These are phyloP conservation scores for Helicoverpa assulta DNA, from an alignment of 2,888 invertebrate species.

Conservation along the genomic window DNA sequence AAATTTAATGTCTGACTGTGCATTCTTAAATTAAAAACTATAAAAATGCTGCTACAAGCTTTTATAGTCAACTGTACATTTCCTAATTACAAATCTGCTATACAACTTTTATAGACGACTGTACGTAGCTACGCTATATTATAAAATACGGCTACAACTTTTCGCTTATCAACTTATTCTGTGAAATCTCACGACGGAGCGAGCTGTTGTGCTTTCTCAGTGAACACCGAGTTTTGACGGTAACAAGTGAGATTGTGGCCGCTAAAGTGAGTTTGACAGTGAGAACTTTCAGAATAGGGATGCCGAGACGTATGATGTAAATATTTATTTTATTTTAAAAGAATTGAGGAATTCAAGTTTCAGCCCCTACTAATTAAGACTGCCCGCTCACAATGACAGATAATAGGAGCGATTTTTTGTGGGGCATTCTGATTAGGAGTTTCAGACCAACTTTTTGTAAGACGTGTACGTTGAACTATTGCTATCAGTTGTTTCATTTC, in stretches of 20 bases:
- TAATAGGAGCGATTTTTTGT: too few species aligned
- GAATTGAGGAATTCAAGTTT: too few species aligned
- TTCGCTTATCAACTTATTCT: constrained; percentile 11
- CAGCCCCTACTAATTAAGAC: too few species aligned
- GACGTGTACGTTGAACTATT: too few species aligned
- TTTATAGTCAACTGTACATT: neutral
- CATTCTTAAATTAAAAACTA: too few species aligned
- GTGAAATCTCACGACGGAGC: constrained; percentile 9
- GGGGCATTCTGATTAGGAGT: too few species aligned
- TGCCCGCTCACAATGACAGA: too few species aligned
- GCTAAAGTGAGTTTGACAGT: neutral
- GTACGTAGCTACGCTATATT: neutral
- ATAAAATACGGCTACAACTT: constrained; percentile 17
- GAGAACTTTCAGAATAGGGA: neutral
- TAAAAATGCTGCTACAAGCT: neutral
- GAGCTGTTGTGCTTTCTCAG: constrained; percentile 11
- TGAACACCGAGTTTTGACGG: neutral
- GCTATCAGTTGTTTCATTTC: too few species aligned
- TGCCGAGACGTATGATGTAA: neutral
- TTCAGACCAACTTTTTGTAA: too few species aligned
- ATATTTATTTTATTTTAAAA: too few species aligned
- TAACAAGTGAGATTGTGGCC: neutral
- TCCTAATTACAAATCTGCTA: neutral
- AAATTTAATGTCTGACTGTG: too few species aligned
- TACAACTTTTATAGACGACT: neutral